Conservation (phyloP, 2,888 invertebrate species). For the Nomada flava region DNA sequence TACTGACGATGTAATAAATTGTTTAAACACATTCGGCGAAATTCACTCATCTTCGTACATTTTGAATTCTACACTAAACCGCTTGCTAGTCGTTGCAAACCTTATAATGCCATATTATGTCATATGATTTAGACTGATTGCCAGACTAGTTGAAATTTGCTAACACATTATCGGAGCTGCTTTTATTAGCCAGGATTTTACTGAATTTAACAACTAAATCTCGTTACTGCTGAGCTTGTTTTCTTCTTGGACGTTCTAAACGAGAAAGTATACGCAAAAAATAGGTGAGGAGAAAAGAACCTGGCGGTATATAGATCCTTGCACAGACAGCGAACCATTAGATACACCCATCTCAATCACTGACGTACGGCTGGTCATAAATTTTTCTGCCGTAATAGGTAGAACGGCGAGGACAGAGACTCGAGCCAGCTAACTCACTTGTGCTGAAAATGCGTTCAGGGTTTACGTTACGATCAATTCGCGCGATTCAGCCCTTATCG, state of each 20-base stretch:
- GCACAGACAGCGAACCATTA: constrained; percentile 77
- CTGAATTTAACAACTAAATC: constrained; percentile 40
- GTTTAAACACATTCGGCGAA: too few relatives aligned
- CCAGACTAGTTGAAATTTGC: too few relatives aligned
- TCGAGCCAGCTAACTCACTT: constrained; percentile 40
- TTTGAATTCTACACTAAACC: too few relatives aligned
- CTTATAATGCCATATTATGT: too few relatives aligned
- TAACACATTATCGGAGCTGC: too few relatives aligned
- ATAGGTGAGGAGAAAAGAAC: constrained; percentile 33
- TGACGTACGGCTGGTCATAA: constrained; percentile 76
- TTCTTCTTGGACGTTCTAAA: constrained; percentile 9
- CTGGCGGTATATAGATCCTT: constrained; percentile 71
- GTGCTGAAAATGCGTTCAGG: constrained; percentile 57
- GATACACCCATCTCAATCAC: constrained; percentile 80
- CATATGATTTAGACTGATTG: not conserved
- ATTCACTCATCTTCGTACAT: too few relatives aligned
- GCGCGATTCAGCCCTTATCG: not conserved
- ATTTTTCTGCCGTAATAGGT: constrained; percentile 75
- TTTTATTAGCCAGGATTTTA: too few relatives aligned
- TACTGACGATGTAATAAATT: too few relatives aligned
- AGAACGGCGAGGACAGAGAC: constrained; percentile 59
- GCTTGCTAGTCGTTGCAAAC: too few relatives aligned
- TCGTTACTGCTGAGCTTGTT: constrained; percentile 18
- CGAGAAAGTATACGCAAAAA: constrained; percentile 26
- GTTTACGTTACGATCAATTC: constrained; percentile 45